Conservation (phyloP, 2,113 vertebrate species). For the Melospiza melodia region DNA sequence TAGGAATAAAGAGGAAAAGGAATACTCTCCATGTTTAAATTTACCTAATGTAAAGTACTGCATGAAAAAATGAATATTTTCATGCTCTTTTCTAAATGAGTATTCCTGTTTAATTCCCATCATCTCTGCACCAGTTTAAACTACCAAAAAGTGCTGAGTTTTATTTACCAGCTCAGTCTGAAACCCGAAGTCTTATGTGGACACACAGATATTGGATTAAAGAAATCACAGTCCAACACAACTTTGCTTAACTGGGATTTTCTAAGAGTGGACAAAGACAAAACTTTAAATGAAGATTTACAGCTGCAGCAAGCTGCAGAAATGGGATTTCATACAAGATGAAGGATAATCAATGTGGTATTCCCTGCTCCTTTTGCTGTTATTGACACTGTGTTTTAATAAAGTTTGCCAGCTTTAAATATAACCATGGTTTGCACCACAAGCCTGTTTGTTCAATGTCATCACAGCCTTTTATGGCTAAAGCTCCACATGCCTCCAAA, state of each 20-base stretch:
- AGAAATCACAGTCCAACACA: not conserved
- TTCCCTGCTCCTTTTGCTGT: not conserved
- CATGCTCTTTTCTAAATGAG: not conserved
- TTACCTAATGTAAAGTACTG: not conserved
- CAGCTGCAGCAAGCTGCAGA: not conserved
- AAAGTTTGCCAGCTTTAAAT: not conserved
- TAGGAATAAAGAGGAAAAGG: not conserved
- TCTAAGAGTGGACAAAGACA: not conserved
- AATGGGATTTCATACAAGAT: not conserved
- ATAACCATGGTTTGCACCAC: not conserved
- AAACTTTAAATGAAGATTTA: constrained; percentile 12
- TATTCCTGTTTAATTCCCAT: not conserved
- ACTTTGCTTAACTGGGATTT: not conserved
- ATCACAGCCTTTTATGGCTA: not conserved
- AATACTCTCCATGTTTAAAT: not conserved
- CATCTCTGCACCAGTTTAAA: not conserved
- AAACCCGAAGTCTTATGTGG: not conserved
- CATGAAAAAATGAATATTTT: not conserved
- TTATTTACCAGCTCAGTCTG: not conserved
- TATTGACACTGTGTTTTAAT: not conserved
- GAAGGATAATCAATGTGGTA: not conserved
- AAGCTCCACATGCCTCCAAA: not conserved
- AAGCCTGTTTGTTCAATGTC: not conserved
- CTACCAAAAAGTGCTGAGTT: not conserved
- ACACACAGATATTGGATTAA: not conserved